Evolutionary conservation across 2,888 invertebrate species (phyloP), one percentile per base, ranked within the genome.

Genomic region (Athalia circularis): DNA sequence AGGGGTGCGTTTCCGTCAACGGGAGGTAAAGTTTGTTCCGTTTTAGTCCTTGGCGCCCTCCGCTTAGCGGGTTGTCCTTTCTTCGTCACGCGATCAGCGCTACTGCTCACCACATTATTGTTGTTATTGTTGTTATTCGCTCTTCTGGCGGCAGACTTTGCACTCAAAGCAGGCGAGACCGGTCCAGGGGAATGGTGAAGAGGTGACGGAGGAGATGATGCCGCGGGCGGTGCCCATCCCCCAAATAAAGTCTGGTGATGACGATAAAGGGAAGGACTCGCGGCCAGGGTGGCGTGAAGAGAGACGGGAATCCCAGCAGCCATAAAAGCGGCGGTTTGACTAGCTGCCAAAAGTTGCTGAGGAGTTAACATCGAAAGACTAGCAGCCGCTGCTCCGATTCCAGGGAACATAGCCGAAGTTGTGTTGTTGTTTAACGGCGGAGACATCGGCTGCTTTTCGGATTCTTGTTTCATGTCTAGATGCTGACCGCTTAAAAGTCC

Each of bases 231-330:
- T 64, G 85, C 86, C 91, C 92, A 92, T 57, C 92, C 92, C 86
- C 92, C 92, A 83, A 93, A 92, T 43, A 93, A 92, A 77, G 93
- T 91, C 81, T 94, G 91, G 48, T 93, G 93, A 59, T 93, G 93
- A 65, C 93, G 93, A 90, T 94, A 94, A 80, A 94, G 91, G 77
- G 93, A 93, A 9, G 94, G 93, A 82, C 89, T 91, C 0, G 91
- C 85, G 6, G 94, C 93, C 62, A 94, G 89, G 4, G 92, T 93
- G 2, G 92, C 92, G 80, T 93, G 90, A 89, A 91, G 82, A 89
- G 92, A 78, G 90, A 93, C 81, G 87, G 93, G 84, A 87, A 94
- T 83, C 83, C 93, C 90, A 85, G 94, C 91, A 85, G 93, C 92
- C 86, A 92, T 91, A 68, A 92, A 84, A 0, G 89, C 88, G 0